These are phyloP conservation scores for Spinibarbus caldwelli DNA, from an alignment of 2,797 vertebrate genomes.

Conservation along the genomic window DNA sequence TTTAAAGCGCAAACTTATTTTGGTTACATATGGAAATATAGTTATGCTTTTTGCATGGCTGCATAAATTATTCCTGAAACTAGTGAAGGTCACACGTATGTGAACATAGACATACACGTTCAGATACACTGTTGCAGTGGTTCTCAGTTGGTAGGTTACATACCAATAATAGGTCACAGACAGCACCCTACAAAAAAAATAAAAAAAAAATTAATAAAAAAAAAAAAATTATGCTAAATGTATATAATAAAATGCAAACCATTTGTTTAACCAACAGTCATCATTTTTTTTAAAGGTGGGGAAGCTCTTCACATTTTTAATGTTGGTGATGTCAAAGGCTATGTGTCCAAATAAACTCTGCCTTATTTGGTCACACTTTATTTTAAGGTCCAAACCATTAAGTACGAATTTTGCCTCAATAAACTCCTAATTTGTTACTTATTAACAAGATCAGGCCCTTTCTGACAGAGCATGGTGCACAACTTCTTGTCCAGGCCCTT, in stretches of 20 bases:
- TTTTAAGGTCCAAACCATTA: neutral
- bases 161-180: neutral
- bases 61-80: constrained; percentile 60
- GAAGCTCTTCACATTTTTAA: no score
- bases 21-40: constrained; percentile 1
- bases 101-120: constrained; percentile 9
- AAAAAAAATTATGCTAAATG: neutral
- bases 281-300: neutral
- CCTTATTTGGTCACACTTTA: neutral
- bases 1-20: no score
- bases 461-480: no score
- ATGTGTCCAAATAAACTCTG: no score
- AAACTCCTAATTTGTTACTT: neutral
- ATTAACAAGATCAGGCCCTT: no score
- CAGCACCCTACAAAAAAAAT: constrained; percentile 39
- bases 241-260: neutral
- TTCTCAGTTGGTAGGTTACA: neutral
- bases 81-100: constrained; percentile 33
- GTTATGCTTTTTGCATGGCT: neutral
- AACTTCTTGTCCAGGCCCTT: no score
- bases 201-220: no score
- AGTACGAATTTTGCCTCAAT: neutral
- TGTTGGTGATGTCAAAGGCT: no score
- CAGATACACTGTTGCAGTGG: no score
- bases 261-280: neutral